These are phyloP conservation scores for Phenganax subtilis DNA, from an alignment of 92 coral and sea anemone species.

Conservation along the genomic window DNA sequence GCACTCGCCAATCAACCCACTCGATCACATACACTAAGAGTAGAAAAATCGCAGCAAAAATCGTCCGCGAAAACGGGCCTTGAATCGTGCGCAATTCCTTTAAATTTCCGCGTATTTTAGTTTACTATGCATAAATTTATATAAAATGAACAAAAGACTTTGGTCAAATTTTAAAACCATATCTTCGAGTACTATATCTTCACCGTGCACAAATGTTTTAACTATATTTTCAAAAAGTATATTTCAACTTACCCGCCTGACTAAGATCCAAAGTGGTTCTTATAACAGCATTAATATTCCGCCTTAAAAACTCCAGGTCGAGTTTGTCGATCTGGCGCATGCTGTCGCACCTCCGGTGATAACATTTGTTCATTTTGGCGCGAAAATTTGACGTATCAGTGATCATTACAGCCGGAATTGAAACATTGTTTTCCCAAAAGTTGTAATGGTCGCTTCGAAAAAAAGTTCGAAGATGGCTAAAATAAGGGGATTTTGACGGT, in stretches of 20 bases:
- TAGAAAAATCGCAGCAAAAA: no score
- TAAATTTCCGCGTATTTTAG: no score
- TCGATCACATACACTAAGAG: no score
- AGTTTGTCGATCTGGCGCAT: constrained; percentile 38
- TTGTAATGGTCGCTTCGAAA: constrained; percentile 57
- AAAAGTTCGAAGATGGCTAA: constrained; percentile 21
- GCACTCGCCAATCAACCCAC: no score
- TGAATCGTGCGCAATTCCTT: no score
- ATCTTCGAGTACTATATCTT: not conserved
- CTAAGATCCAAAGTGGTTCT: constrained; percentile 34
- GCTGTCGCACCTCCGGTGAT: constrained; percentile 56
- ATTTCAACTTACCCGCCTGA: constrained; percentile 5
- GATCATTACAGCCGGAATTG: constrained; percentile 58
- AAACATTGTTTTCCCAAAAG: constrained; percentile 48
- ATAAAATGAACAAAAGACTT: no score
- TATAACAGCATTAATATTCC: constrained; percentile 50
- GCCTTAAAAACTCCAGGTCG: constrained; percentile 50
- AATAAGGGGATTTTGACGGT: not conserved
- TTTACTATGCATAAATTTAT: no score
- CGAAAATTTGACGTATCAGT: constrained; percentile 62
- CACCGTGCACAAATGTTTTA: not conserved
- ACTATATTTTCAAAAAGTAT: not conserved
- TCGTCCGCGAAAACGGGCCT: no score
- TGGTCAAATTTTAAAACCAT: no score
- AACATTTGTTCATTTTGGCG: constrained; percentile 54